Conservation (phyloP, 2,888 invertebrate species). For the Petrolisthes manimaculis region DNA sequence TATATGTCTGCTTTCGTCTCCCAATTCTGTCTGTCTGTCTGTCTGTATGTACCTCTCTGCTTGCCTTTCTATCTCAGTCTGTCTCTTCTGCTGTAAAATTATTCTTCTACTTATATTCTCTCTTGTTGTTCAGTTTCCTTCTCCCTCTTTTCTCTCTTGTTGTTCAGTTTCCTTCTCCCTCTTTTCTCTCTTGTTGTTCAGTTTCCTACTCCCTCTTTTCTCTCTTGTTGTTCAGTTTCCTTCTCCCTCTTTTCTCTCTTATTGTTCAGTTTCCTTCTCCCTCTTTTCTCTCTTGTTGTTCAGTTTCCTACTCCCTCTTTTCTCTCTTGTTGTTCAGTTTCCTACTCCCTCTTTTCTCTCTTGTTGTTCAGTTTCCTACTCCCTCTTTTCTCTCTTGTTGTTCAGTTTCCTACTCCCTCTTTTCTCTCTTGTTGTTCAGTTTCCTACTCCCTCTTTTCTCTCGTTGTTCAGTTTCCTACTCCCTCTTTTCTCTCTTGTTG, state of each 20-base stretch:
- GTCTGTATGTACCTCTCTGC: background rate
- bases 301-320: background rate
- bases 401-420: constrained; percentile 6
- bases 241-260: background rate
- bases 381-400: constrained; percentile 8
- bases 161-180: background rate
- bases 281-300: background rate
- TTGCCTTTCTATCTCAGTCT: background rate
- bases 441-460: background rate
- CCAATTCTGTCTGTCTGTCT: background rate
- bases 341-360: background rate
- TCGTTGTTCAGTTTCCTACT: background rate
- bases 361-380: no score
- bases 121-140: background rate
- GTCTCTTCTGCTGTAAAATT: background rate
- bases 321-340: background rate
- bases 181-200: background rate
- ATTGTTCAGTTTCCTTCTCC: background rate
- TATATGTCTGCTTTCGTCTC: background rate
- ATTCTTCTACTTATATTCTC: background rate
- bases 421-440: background rate
- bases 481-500: background rate
- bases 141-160: background rate
- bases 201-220: background rate
- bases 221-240: background rate